Conservation (phyloP, 2,797 vertebrate genomes). For the Jordanella pulchra region DNA sequence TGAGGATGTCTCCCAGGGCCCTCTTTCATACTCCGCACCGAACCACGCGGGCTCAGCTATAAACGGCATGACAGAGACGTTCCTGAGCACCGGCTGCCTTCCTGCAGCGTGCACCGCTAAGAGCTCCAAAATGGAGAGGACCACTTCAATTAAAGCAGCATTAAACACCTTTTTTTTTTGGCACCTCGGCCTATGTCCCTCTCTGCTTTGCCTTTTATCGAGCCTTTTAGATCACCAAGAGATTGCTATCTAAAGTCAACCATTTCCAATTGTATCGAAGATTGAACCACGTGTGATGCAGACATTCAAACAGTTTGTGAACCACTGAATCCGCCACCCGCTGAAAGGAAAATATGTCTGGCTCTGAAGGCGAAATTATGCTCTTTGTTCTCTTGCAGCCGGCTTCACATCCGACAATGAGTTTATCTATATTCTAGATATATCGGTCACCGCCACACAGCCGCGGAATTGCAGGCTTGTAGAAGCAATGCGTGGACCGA, state of each 20-base stretch:
- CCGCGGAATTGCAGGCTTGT: constrained; percentile 17
- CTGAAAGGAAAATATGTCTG: constrained; percentile 33
- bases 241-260: constrained; percentile 14
- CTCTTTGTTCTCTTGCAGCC: constrained; percentile 50
- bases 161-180: constrained; percentile 41
- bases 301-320: constrained; percentile 38
- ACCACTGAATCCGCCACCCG: constrained; percentile 32
- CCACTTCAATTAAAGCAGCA: constrained; percentile 48
- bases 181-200: constrained; percentile 17
- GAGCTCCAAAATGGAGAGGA: constrained; percentile 53
- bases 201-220: constrained; percentile 5
- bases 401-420: constrained; percentile 34
- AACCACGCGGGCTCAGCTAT: constrained; percentile 54
- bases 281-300: constrained; percentile 32
- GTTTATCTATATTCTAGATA: constrained; percentile 42
- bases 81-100: constrained; percentile 51
- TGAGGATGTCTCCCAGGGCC: constrained; percentile 48
- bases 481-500: constrained; percentile 27
- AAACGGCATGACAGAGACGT: constrained; percentile 54
- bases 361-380: constrained; percentile 27
- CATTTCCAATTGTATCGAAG: constrained; percentile 15
- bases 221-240: constrained; percentile 8
- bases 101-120: constrained; percentile 53
- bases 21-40: constrained; percentile 44
- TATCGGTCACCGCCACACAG: constrained; percentile 42